A percentile compares a stretch with the other conserved stretches of the same genome.
phyloP scores from a whole-genome alignment of 2,113 vertebrate genomes.

The Phyllopteryx taeniolatus region DNA sequence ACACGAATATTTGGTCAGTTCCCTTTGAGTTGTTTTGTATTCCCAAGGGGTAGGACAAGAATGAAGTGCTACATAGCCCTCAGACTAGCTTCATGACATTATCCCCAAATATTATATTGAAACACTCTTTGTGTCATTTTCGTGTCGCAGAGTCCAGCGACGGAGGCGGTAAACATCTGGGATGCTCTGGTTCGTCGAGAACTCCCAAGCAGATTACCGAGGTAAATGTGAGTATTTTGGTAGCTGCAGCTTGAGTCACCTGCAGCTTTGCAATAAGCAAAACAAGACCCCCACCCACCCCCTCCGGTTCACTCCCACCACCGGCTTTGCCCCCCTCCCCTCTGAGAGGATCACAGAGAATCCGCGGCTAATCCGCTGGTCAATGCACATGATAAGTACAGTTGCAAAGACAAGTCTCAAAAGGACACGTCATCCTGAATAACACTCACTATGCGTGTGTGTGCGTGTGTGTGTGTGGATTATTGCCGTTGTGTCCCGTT shows the following conservation, averaged over 20 bases:
- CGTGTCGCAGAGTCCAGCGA: conserved; percentile 44
- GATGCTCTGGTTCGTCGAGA: conserved; percentile 53
- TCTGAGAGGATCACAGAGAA: conserved; percentile 65
- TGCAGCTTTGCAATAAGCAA: conserved; percentile 41
- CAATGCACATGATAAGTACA: conserved; percentile 57
- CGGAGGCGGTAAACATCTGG: conserved; percentile 41
- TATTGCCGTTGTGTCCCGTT: not conserved
- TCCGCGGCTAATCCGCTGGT: conserved; percentile 63
- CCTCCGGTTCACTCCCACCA: not conserved
- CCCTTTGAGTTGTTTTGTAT: no score
- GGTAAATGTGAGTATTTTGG: conserved; percentile 61
- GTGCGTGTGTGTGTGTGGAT: not conserved
- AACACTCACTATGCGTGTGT: conserved; percentile 8
- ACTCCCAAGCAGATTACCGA: conserved; percentile 54
- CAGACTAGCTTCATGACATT: no score
- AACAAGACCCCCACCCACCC: conserved; percentile 1
- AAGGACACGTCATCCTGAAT: conserved; percentile 45
- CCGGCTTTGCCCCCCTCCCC: conserved; percentile 7
- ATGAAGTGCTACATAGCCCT: no score
- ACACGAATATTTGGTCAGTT: no score
- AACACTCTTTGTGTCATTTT: conserved; percentile 2
- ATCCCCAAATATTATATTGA: not conserved
- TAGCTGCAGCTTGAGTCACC: conserved; percentile 24
- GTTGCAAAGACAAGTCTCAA: conserved; percentile 46
- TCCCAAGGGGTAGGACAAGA: no score